Conservation (phyloP, 2,888 invertebrate species). For the Stenotaenia linearis region DNA sequence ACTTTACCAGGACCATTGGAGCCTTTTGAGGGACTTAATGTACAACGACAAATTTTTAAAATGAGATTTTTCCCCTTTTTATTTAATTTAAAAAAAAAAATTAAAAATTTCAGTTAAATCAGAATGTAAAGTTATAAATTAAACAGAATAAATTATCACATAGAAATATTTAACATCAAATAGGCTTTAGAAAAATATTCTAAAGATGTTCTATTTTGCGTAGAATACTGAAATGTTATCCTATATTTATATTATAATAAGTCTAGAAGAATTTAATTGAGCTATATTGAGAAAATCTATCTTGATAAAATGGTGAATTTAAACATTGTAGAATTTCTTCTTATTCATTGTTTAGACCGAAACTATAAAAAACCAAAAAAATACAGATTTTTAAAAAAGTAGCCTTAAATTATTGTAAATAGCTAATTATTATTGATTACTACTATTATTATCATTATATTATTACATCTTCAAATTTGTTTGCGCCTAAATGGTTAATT, state of each 20-base stretch:
- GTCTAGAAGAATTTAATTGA: background rate
- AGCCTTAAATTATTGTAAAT: background rate
- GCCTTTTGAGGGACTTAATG: background rate
- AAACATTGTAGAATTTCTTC: background rate
- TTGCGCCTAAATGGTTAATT: background rate
- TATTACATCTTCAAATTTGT: background rate
- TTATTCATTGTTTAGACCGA: background rate
- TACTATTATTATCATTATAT: background rate
- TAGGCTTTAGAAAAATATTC: background rate
- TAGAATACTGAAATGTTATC: background rate
- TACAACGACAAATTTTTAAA: background rate
- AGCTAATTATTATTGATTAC: background rate
- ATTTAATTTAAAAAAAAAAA: background rate
- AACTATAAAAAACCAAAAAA: too few relatives aligned
- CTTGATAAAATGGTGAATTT: background rate
- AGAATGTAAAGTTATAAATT: background rate
- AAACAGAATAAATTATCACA: background rate
- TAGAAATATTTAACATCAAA: background rate
- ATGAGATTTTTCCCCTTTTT: background rate
- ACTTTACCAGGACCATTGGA: background rate
- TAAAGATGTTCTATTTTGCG: background rate
- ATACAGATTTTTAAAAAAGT: background rate
- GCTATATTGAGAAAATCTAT: background rate
- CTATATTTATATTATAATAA: background rate
- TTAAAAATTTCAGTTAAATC: background rate